These are phyloP conservation scores for Dysdera silvatica DNA, from an alignment of 1,140 invertebrate species.

Conservation along the genomic window DNA sequence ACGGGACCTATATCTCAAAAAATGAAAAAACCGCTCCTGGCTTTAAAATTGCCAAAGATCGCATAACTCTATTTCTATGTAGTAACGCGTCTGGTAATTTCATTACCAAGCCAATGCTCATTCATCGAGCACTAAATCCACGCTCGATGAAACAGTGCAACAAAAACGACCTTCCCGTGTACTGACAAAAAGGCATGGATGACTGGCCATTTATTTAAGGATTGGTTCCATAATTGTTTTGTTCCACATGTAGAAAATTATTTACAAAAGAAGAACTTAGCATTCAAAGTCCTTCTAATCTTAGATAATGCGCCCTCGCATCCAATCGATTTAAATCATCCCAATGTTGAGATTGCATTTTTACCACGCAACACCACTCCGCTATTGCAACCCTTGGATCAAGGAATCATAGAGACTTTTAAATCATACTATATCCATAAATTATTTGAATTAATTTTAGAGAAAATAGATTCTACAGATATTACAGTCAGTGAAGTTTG, in stretches of 20 bases:
- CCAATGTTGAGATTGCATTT: conserved; percentile 7
- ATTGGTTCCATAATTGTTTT: conserved; percentile 37
- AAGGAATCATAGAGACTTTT: too few species aligned
- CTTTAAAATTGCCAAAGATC: conserved; percentile 46
- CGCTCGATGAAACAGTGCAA: conserved; percentile 40
- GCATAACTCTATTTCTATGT: conserved; percentile 43
- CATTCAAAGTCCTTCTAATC: conserved; percentile 3
- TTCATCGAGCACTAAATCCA: conserved; percentile 40
- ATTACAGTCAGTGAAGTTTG: too few species aligned
- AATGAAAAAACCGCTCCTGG: conserved; percentile 33
- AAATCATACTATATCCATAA: too few species aligned
- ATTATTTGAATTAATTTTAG: too few species aligned
- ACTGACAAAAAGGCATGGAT: conserved; percentile 45
- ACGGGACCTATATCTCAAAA: too few species aligned
- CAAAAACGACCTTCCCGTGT: conserved; percentile 41
- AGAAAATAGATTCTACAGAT: too few species aligned
- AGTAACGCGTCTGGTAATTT: conserved; percentile 43
- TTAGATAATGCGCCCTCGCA: background rate
- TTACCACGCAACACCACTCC: too few species aligned
- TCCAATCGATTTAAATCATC: background rate
- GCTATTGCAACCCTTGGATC: too few species aligned
- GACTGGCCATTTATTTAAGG: conserved; percentile 39
- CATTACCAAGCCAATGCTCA: conserved; percentile 44
- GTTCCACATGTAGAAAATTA: conserved; percentile 12
- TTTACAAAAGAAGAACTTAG: conserved; percentile 11